phyloP scores from a whole-genome alignment of 2,797 vertebrate genomes.

The Rhabdophis nuchalis region DNA sequence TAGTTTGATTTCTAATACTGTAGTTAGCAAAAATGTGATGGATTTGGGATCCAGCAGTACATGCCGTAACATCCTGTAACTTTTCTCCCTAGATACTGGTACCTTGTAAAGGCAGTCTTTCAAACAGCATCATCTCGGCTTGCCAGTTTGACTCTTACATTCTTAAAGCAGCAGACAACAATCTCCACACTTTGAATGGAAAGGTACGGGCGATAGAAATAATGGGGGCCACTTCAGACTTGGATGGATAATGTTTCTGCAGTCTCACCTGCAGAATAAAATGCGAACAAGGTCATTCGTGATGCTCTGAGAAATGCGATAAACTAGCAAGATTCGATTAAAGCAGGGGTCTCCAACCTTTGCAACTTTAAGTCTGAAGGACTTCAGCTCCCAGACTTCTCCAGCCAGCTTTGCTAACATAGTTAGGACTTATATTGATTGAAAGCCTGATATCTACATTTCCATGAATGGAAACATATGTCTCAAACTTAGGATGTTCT shows the following conservation, averaged over 20 bases:
- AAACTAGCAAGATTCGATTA: not conserved
- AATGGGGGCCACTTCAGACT: no score
- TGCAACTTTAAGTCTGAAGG: no score
- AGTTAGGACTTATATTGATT: not conserved
- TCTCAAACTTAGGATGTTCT: not conserved
- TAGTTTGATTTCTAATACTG: not conserved
- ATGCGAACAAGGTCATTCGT: not conserved
- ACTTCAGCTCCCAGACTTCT: no score
- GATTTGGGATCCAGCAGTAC: not conserved
- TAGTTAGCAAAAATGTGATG: not conserved
- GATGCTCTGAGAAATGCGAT: not conserved
- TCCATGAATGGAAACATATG: not conserved
- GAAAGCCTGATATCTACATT: not conserved
- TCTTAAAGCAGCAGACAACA: constrained; percentile 77
- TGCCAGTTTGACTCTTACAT: constrained; percentile 89
- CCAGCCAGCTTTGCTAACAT: no score
- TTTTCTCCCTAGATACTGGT: constrained; percentile 81
- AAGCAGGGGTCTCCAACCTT: no score
- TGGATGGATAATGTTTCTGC: not conserved
- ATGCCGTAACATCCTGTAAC: not conserved
- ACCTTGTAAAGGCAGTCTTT: constrained; percentile 86
- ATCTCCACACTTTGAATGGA: constrained; percentile 84
- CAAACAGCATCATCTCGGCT: constrained; percentile 65
- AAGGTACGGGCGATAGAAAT: constrained; percentile 72
- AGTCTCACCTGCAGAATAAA: not conserved